Percentiles rank a stretch among this genome's conserved stretches.
phyloP scores from a whole-genome alignment of 1,140 invertebrate species.

The Cydia pomonella region DNA sequence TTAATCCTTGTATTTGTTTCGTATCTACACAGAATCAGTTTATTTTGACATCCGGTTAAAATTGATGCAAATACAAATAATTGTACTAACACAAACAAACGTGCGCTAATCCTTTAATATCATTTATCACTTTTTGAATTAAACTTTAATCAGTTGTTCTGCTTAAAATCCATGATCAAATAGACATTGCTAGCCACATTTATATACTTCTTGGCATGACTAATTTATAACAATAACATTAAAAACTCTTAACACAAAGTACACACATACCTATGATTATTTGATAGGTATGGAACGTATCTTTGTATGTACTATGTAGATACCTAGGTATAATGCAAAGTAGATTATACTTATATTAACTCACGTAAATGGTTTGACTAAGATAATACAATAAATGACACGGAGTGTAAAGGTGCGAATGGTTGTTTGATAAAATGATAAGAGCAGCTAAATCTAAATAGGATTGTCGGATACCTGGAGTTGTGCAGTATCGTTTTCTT shows the following conservation, averaged over 20 bases:
- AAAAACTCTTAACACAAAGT: background rate
- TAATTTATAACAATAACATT: background rate
- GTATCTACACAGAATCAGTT: background rate
- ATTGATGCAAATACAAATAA: background rate
- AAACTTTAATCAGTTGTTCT: slow-evolving; percentile 1
- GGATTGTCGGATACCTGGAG: background rate
- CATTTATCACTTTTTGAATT: background rate
- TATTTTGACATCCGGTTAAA: background rate
- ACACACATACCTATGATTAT: background rate
- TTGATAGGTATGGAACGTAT: slow-evolving; percentile 1
- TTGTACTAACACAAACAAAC: background rate
- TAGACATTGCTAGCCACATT: background rate
- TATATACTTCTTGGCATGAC: background rate
- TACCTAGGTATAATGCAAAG: slow-evolving; percentile 5
- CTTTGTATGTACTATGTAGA: background rate
- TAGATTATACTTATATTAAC: background rate
- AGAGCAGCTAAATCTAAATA: slow-evolving; percentile 2
- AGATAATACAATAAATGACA: background rate
- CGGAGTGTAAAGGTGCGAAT: background rate
- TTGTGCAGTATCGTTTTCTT: no score
- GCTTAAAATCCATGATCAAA: background rate
- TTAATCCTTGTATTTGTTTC: background rate
- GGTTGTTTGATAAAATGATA: background rate
- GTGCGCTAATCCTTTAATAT: background rate
- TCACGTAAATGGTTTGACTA: background rate